Evolutionary conservation across 2,888 invertebrate genomes (phyloP).

Genomic region (Eremobia ochroleuca): DNA sequence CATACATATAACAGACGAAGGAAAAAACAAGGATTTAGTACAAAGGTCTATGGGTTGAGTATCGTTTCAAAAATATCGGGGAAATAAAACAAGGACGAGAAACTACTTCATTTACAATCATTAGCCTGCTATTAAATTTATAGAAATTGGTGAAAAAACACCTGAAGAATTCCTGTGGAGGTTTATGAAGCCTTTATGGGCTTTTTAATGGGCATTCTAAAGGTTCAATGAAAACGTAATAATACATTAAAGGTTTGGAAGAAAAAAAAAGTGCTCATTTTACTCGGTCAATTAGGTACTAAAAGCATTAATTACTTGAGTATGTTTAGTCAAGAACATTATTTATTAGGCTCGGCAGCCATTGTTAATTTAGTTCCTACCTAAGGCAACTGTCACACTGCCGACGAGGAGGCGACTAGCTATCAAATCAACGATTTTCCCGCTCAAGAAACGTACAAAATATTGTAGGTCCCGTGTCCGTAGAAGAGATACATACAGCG

Average conservation of each 20-base stretch:
- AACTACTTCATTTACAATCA: neutral
- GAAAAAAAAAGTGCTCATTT: constrained; percentile 34
- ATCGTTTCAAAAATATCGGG: neutral
- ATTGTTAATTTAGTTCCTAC: constrained; percentile 15
- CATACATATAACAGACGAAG: neutral
- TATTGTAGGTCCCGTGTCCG: no score
- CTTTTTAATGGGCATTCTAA: constrained; percentile 18
- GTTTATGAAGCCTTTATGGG: constrained; percentile 5
- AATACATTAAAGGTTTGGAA: constrained; percentile 33
- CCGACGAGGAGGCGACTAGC: neutral
- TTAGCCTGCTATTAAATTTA: constrained; percentile 3
- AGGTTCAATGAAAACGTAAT: constrained; percentile 5
- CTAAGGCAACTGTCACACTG: neutral
- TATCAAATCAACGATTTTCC: neutral
- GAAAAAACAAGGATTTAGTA: neutral
- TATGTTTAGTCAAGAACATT: constrained; percentile 26
- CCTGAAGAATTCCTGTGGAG: neutral
- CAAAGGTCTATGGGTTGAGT: neutral
- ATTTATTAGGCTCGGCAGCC: constrained; percentile 30
- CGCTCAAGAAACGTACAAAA: neutral
- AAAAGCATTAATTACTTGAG: constrained; percentile 27
- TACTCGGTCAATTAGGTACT: constrained; percentile 14
- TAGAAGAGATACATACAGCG: neutral
- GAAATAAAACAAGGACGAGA: neutral
- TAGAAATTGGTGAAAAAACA: neutral